These are phyloP conservation scores for Minunthozetes semirufus DNA, from an alignment of 2,888 invertebrate species.

Conservation along the genomic window DNA sequence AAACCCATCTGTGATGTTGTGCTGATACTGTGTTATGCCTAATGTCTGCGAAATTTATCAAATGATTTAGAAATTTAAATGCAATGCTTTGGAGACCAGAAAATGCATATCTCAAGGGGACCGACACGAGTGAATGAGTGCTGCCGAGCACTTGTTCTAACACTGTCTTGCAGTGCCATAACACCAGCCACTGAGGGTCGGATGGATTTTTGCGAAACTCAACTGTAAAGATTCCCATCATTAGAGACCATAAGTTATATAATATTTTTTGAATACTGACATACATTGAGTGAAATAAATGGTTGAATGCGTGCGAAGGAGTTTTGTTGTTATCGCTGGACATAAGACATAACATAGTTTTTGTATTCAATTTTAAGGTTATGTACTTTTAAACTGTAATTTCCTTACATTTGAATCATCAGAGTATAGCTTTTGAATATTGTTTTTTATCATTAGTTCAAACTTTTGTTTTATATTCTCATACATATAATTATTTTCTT, in stretches of 20 bases:
- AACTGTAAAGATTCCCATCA: slow-evolving; percentile 19
- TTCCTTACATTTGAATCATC: neutral
- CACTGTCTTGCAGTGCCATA: neutral
- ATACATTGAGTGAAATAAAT: slow-evolving; percentile 1
- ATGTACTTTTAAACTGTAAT: neutral
- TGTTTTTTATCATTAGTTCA: neutral
- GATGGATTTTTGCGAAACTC: neutral
- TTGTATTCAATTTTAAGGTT: slow-evolving; percentile 10
- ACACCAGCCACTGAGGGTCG: neutral
- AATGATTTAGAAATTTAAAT: slow-evolving; percentile 9
- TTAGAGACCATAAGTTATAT: slow-evolving; percentile 11
- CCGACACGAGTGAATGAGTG: slow-evolving; percentile 15
- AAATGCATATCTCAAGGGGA: slow-evolving; percentile 14
- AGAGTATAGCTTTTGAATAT: neutral
- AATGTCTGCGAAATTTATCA: slow-evolving; percentile 4
- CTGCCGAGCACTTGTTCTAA: neutral
- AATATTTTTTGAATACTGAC: slow-evolving; percentile 23
- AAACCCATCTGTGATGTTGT: slow-evolving; percentile 20
- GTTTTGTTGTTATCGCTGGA: slow-evolving; percentile 12
- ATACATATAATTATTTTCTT: slow-evolving; percentile 18
- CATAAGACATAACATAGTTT: neutral
- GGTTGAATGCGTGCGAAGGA: slow-evolving; percentile 14
- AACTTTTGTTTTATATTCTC: neutral
- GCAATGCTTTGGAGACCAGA: slow-evolving; percentile 5
- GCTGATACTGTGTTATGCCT: too few species aligned